Conservation (phyloP, 2,888 invertebrate genomes). For the Morpho achilles region DNA sequence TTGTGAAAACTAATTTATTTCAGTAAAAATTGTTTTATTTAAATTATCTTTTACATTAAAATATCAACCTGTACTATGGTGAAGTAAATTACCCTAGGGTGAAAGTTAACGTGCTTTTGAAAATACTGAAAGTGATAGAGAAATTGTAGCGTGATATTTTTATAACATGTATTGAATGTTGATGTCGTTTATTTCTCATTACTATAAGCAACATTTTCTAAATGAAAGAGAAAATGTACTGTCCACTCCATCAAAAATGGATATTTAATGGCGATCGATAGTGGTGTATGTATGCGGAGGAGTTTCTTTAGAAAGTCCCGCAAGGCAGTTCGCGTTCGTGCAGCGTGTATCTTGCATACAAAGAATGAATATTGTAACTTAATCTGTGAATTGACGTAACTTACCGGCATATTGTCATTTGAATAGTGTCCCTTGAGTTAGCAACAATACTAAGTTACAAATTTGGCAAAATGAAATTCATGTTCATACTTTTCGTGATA, state of each 20-base stretch:
- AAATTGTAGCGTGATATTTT: too few species aligned
- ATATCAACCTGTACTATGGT: too few species aligned
- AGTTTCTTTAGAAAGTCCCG: constrained; percentile 79
- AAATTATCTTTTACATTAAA: too few species aligned
- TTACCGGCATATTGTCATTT: constrained; percentile 57
- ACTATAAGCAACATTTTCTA: constrained; percentile 20
- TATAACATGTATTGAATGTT: background rate
- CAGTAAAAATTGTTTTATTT: too few species aligned
- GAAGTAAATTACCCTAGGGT: too few species aligned
- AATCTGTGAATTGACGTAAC: constrained; percentile 55
- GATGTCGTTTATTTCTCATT: constrained; percentile 24
- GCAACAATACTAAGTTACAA: constrained; percentile 41
- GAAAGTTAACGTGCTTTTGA: too few species aligned
- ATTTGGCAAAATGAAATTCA: constrained; percentile 52
- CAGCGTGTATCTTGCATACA: constrained; percentile 70
- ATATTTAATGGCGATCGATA: constrained; percentile 45
- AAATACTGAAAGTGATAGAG: too few species aligned
- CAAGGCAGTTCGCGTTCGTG: constrained; percentile 60
- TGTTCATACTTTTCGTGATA: constrained; percentile 34
- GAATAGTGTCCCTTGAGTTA: constrained; percentile 66
- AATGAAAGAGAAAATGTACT: constrained; percentile 28
- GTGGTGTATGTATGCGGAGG: constrained; percentile 53
- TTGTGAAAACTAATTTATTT: too few species aligned
- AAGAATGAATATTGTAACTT: constrained; percentile 56
- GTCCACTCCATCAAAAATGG: constrained; percentile 47